Evolutionary conservation across 2,888 invertebrate species (phyloP).

Genomic region (Ectemnius cavifrons): DNA sequence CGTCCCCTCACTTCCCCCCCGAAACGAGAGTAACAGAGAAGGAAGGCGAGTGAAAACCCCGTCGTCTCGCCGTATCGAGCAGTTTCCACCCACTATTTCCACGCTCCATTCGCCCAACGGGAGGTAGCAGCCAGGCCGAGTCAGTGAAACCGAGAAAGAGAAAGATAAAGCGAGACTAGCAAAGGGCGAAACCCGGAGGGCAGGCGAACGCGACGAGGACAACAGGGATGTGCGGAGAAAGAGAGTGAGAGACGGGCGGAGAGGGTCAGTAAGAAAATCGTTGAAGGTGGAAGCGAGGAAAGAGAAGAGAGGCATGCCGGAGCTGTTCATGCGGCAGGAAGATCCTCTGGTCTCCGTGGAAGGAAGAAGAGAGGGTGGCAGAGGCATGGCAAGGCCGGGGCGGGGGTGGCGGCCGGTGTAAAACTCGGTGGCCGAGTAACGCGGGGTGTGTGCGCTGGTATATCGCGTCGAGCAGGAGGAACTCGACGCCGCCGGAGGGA

Average conservation of each 20-base stretch:
- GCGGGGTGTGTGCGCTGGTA: too few species aligned
- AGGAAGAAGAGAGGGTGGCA: conserved; percentile 7
- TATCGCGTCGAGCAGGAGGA: too few species aligned
- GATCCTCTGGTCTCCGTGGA: too few species aligned
- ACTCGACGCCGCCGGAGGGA: too few species aligned
- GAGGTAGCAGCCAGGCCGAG: conserved; percentile 20
- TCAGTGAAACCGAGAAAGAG: conserved; percentile 22
- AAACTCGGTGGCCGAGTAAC: background rate
- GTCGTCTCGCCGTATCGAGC: conserved; percentile 8
- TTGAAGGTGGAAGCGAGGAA: conserved; percentile 8
- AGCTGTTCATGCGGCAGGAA: conserved; percentile 1
- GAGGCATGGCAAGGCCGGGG: background rate
- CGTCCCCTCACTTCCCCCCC: background rate
- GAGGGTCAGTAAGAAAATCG: conserved; percentile 17
- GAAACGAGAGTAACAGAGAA: too few species aligned
- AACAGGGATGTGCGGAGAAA: conserved; percentile 27
- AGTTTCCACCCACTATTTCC: background rate
- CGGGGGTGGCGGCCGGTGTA: conserved; percentile 5
- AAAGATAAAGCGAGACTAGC: conserved; percentile 29
- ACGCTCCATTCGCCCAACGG: conserved; percentile 21
- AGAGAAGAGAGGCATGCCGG: conserved; percentile 26
- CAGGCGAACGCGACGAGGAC: conserved; percentile 14
- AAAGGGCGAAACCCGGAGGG: too few species aligned
- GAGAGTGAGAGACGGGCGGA: conserved; percentile 26
- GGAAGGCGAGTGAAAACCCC: background rate